Base-by-base conservation (phyloP, 2,797 vertebrate species). In the Jordanella pulchra region DNA sequence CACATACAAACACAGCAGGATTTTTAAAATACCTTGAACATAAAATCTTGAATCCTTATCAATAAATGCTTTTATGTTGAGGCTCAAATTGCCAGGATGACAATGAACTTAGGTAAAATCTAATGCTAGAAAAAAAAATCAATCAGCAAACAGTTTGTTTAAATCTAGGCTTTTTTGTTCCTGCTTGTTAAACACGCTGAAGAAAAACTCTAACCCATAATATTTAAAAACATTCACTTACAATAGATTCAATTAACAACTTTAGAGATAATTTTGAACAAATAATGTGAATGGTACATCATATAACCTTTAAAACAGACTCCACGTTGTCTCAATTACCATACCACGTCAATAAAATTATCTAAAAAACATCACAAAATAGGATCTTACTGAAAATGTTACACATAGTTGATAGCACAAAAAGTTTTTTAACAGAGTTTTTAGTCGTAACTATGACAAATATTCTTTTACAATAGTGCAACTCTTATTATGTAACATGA, bases 391-490 rank as follows among this genome's bases (percentile, higher is more conserved):
- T 32, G 17, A 0, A 23, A 53, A 42, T 39, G 58, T 48, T 25
- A 7, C 15, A 32, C n/a, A 79, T 60, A 10, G 60, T 10, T 44
- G 18, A 3, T 35, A 13, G 61, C 15, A 64, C 6, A 11, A 51
- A 48, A 73, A 71, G 7, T 18, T 50, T 61, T 70, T 56, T 47
- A 35, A 23, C 56, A 17, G 12, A 53, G 67, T 66, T 53, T 21
- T 13, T 47, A 35, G 61, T 44, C 51, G 45, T 25, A 18, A 48
- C 28, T 3, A 12, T 7, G 5, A 42, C 2, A 25, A 27, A 12
- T 0, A 14, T 23, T 28, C n/a, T 21, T 50, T 53, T 63, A 44
- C 13, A 60, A 15, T 2, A 54, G 17, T 10, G 32, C 21, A 18
- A 32, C 60, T 30, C 28, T 30, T 23, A 75, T 71, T 63, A 0